Base-by-base conservation (phyloP, 2,797 vertebrate species). In the Manis pentadactyla region DNA sequence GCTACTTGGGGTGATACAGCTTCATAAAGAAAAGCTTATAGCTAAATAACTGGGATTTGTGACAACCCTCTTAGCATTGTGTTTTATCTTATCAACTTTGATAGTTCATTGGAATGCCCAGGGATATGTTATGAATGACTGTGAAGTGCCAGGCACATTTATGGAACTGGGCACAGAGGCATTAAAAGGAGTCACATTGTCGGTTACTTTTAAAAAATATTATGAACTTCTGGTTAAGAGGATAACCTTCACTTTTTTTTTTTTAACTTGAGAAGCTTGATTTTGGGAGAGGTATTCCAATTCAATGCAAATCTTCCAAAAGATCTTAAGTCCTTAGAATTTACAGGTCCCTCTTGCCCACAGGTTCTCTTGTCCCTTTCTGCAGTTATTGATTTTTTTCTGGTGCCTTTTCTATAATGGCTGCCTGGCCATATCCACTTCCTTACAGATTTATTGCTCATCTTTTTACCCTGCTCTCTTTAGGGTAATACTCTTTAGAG, bases 401-500 rank as follows among this genome's bases (percentile, higher is more conserved):
- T 96, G 69, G n/a, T 96, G 27, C 64, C 27, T 84, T 94, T 96
- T 87, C 84, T 93, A 4, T 87, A 94, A 83, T 25, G 23, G 87
- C 66, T 95, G 73, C 57, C 77, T 81, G 37, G 25, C 84, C 42
- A 15, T 95, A 68, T 93, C 51, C 68, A 93, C 87, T 95, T 97
- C 88, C 81, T 85, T 93, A 79, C 66, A 75, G 85, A 96, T 95
- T 97, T 96, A 97, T 85, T 95, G 79, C 73, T 92, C 68, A 55
- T 97, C 57, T 95, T 97, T 94, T 92, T 91, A 95, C 59, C 27
- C 34, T 96, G 53, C 25, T 94, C 61, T 97, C 66, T 90, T 95
- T 95, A 97, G 90, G n/a, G n/a, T n/a, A n/a, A n/a, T n/a, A n/a
- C 61, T 97, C 66, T 90, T 95, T 95, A 97, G 90, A 94, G 85